These are phyloP conservation scores for Lordiphosa mommai DNA, from an alignment of 1,140 invertebrate species.

Conservation along the genomic window DNA sequence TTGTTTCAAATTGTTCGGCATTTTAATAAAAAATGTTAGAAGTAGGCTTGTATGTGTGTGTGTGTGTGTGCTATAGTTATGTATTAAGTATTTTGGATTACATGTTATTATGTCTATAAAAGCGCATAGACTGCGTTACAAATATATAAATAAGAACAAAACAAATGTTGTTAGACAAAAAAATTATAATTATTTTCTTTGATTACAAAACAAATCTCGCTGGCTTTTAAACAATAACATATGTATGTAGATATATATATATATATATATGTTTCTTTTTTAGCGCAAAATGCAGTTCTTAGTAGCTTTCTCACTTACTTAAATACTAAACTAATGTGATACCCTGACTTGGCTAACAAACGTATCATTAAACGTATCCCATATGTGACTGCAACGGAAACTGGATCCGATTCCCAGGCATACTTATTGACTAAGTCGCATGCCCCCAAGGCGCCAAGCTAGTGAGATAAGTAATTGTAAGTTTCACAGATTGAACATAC, in stretches of 20 bases:
- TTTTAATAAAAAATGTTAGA: constrained; percentile 46
- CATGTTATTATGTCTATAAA: constrained; percentile 7
- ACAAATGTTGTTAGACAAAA: constrained; percentile 29
- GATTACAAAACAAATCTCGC: constrained; percentile 45
- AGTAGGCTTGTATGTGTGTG: constrained; percentile 14
- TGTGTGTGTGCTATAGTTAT: constrained; percentile 24
- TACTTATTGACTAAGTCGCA: constrained; percentile 59
- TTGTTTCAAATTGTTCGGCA: constrained; percentile 60
- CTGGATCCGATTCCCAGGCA: constrained; percentile 18
- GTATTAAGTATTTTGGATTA: constrained; percentile 10
- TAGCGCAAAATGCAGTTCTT: too few species aligned
- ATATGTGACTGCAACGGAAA: constrained; percentile 46
- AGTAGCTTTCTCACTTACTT: too few species aligned
- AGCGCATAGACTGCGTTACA: constrained; percentile 18
- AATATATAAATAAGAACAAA: constrained; percentile 16
- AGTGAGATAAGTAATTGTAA: constrained; percentile 7
- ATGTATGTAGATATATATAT: constrained; percentile 2
- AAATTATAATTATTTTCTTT: constrained; percentile 18
- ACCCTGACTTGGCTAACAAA: constrained; percentile 53
- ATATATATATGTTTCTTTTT: constrained; percentile 14
- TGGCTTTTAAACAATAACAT: constrained; percentile 54
- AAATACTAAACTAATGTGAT: constrained; percentile 55
- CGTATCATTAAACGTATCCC: constrained; percentile 29
- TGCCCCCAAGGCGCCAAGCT: constrained; percentile 31
- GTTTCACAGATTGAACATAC: neutral